phyloP scores from a whole-genome alignment of 2,797 vertebrate genomes.

The Muscicapa comitata region DNA sequence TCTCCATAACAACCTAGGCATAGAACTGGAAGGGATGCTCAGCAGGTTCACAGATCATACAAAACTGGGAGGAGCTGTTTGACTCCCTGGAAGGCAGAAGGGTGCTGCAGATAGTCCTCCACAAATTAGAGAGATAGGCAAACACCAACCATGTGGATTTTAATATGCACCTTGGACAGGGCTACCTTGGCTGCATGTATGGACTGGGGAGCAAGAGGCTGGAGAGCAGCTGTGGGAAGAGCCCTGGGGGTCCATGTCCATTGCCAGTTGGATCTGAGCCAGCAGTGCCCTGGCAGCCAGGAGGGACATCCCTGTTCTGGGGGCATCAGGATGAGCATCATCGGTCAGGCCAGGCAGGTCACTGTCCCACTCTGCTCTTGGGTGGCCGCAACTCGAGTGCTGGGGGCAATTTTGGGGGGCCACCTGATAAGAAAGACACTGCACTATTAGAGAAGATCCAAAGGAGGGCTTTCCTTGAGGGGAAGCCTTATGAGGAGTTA shows the following conservation, averaged over 20 bases:
- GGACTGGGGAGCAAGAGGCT: not conserved
- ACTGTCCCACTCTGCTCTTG: not conserved
- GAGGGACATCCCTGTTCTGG: not conserved
- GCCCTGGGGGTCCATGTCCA: not conserved
- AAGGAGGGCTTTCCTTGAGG: not conserved
- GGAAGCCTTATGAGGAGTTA: accelerated
- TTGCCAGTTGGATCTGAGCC: not conserved
- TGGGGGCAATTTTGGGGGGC: not conserved
- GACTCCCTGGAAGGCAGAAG: not conserved
- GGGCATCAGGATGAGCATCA: not conserved
- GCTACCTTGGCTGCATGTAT: accelerated
- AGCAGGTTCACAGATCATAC: not conserved
- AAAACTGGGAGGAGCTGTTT: not conserved
- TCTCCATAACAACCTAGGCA: not conserved
- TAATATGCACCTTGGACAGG: not conserved
- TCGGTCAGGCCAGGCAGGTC: accelerated
- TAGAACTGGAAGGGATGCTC: not conserved
- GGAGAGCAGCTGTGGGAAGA: not conserved
- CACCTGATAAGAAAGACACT: accelerated
- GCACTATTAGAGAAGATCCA: not conserved
- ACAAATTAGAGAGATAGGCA: not conserved
- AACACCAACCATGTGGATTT: not conserved
- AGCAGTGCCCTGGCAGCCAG: not conserved
- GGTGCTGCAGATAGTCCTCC: accelerated
- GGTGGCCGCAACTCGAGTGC: accelerated